phyloP scores from a whole-genome alignment of 2,888 invertebrate genomes.

The Dromius quadrimaculatus region DNA sequence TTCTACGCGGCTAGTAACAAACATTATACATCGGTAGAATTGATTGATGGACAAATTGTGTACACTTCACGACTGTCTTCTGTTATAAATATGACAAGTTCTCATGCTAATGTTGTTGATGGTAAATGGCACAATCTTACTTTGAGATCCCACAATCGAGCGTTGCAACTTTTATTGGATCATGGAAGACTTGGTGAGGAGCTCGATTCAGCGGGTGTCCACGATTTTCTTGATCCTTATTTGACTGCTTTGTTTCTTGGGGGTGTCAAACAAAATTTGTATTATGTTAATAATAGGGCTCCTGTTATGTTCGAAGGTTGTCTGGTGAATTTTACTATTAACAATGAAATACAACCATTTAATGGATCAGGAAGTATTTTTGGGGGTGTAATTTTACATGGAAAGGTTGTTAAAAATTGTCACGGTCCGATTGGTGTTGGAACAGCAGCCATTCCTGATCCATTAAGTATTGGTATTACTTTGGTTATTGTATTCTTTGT shows the following conservation, averaged over 20 bases:
- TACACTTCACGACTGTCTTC: conserved; percentile 85
- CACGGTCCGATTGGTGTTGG: conserved; percentile 81
- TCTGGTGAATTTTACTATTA: conserved; percentile 88
- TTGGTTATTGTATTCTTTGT: conserved; percentile 95
- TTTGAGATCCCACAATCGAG: conserved; percentile 77
- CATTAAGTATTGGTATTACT: conserved; percentile 92
- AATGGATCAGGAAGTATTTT: conserved; percentile 89
- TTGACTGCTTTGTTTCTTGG: conserved; percentile 85
- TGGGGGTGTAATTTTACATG: conserved; percentile 76
- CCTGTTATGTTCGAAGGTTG: conserved; percentile 88
- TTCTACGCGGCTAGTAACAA: conserved; percentile 89
- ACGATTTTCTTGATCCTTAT: conserved; percentile 93
- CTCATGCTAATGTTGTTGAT: conserved; percentile 76
- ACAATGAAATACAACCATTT: conserved; percentile 90
- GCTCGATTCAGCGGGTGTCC: conserved; percentile 86
- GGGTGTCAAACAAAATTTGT: conserved; percentile 76
- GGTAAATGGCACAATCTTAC: conserved; percentile 93
- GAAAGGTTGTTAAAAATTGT: conserved; percentile 82
- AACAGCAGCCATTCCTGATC: conserved; percentile 83
- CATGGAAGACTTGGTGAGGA: conserved; percentile 82
- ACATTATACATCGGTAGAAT: conserved; percentile 86
- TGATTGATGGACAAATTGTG: conserved; percentile 80
- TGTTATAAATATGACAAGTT: conserved; percentile 85
- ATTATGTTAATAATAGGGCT: conserved; percentile 68
- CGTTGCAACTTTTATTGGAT: conserved; percentile 80